phyloP scores from a whole-genome alignment of 2,113 vertebrate species.

The Pluvianellus socialis region DNA sequence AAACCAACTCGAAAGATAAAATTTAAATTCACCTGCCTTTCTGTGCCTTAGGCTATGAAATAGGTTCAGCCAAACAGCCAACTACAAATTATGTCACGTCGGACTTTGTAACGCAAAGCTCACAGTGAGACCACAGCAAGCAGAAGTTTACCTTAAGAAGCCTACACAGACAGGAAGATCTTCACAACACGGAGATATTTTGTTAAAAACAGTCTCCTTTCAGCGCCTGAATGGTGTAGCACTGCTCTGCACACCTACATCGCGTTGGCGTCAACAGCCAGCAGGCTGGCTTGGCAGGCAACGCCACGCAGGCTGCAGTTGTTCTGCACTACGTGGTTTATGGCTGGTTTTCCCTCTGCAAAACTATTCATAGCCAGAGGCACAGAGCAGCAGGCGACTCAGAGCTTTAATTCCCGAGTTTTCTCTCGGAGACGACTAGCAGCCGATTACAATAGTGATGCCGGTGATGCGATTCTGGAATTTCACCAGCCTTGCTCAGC shows the following conservation, averaged over 20 bases:
- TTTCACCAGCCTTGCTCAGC: neutral
- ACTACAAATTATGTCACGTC: conserved; percentile 9
- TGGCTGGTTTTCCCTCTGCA: neutral
- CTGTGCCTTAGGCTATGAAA: conserved; percentile 11
- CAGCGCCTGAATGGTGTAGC: neutral
- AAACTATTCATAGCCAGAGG: neutral
- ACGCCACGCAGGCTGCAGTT: neutral
- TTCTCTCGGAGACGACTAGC: neutral
- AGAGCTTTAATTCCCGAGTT: neutral
- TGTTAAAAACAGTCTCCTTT: neutral
- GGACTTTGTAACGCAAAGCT: conserved; percentile 1
- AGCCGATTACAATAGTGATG: neutral
- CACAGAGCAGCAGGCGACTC: neutral
- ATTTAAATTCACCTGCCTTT: conserved; percentile 48
- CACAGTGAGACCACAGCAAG: conserved; percentile 9
- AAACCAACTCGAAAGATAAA: conserved; percentile 27
- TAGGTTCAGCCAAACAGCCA: conserved; percentile 32
- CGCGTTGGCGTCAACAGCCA: neutral
- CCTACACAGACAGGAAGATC: neutral
- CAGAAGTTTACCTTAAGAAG: neutral
- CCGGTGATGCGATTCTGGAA: neutral
- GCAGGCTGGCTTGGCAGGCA: neutral
- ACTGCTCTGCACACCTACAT: neutral
- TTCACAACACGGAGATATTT: neutral
- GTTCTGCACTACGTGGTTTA: neutral